Conservation (phyloP, 2,888 invertebrate species). For the Silvanus unidentatus region DNA sequence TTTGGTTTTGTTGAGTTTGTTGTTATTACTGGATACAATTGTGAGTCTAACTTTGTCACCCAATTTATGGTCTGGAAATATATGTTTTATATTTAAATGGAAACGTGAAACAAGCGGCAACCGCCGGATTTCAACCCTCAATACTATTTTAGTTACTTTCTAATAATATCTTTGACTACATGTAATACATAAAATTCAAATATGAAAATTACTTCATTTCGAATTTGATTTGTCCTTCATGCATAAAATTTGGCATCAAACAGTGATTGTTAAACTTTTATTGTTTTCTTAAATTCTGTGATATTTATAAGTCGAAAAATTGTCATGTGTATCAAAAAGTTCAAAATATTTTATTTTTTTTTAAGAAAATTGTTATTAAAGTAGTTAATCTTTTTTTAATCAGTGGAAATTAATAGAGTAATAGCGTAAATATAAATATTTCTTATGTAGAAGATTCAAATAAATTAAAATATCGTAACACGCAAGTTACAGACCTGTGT, state of each 20-base stretch:
- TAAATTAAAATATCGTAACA: neutral
- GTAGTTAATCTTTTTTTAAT: too few relatives aligned
- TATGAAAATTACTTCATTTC: too few relatives aligned
- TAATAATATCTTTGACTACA: neutral
- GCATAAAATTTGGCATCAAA: neutral
- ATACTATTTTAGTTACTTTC: neutral
- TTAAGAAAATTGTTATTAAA: too few relatives aligned
- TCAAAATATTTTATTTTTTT: too few relatives aligned
- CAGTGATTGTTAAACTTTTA: neutral
- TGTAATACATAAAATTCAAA: too few relatives aligned
- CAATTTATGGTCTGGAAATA: conserved; percentile 56
- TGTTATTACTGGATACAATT: conserved; percentile 70
- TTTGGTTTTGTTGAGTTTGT: conserved; percentile 55
- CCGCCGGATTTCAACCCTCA: neutral
- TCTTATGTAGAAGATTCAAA: neutral
- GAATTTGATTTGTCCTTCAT: too few relatives aligned
- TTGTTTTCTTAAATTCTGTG: neutral
- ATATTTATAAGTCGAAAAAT: too few relatives aligned
- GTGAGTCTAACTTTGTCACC: conserved; percentile 63
- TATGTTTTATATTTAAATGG: too few relatives aligned
- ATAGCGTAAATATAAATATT: too few relatives aligned
- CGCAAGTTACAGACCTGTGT: conserved; percentile 50
- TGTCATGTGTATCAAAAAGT: too few relatives aligned
- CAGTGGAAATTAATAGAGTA: too few relatives aligned
- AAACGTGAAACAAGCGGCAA: neutral